Conservation (phyloP, 2,888 invertebrate genomes). For the Cephonodes hylas region DNA sequence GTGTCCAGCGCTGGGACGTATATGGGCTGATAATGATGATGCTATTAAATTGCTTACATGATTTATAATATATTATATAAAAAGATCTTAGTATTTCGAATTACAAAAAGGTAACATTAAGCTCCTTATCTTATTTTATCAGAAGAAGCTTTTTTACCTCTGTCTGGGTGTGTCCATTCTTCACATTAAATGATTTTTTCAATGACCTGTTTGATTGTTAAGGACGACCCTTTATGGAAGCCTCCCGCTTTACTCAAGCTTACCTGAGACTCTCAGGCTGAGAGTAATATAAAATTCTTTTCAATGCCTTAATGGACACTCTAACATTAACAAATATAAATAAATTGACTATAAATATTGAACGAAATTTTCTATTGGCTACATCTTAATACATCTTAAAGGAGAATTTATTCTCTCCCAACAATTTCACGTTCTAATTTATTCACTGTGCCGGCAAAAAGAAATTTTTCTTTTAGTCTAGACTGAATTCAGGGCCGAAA, state of each 20-base stretch:
- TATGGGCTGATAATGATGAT: too few species aligned
- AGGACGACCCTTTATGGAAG: background rate
- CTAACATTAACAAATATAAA: background rate
- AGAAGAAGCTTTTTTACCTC: background rate
- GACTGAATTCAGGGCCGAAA: background rate
- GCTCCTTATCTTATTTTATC: background rate
- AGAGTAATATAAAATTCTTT: background rate
- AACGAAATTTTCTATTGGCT: background rate
- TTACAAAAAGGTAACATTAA: background rate
- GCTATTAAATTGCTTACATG: too few species aligned
- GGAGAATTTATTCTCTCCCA: background rate
- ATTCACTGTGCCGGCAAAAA: background rate
- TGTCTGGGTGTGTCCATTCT: background rate
- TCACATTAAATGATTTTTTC: background rate
- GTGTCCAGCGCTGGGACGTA: too few species aligned
- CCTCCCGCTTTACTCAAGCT: background rate
- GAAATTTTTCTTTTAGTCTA: background rate
- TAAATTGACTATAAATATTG: background rate
- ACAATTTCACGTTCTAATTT: conserved; percentile 3
- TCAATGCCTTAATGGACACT: background rate
- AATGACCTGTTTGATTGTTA: background rate
- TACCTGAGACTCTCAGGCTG: too few species aligned
- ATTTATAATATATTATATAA: too few species aligned
- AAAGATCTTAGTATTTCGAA: background rate
- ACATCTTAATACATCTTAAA: background rate